Percentiles rank a stretch among this genome's conserved stretches.
phyloP scores from a whole-genome alignment of 2,113 vertebrate species.

The Engraulis encrasicolus region DNA sequence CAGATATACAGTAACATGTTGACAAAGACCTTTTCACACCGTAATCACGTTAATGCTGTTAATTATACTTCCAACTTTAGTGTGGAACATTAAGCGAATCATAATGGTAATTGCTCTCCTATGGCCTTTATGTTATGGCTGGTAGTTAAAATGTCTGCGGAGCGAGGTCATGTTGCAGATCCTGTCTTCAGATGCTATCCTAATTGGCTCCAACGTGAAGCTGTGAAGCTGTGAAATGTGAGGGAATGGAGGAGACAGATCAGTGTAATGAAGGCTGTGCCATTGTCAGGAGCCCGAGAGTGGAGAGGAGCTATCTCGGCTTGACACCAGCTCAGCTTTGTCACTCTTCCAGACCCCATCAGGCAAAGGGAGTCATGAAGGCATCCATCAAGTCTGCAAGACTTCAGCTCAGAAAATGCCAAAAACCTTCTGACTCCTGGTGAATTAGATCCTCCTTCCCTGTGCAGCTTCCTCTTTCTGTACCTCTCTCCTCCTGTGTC shows the following conservation, averaged over 20 bases:
- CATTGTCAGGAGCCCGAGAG: background rate
- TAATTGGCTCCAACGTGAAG: no score
- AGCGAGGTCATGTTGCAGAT: no score
- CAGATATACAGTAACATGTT: no score
- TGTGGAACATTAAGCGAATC: no score
- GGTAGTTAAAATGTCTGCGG: no score
- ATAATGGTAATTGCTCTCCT: no score
- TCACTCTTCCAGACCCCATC: background rate
- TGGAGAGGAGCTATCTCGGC: slow-evolving; percentile 21
- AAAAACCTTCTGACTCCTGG: background rate
- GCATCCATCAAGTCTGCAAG: background rate
- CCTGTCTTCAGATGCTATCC: background rate
- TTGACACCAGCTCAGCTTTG: slow-evolving; percentile 1
- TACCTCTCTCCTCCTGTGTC: background rate
- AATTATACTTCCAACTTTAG: no score
- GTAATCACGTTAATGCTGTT: no score
- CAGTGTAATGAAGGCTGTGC: background rate
- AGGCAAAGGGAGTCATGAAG: background rate
- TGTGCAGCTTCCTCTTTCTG: no score
- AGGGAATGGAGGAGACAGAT: background rate
- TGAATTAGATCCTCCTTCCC: background rate
- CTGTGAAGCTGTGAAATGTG: background rate
- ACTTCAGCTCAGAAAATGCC: background rate
- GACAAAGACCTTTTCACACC: no score
- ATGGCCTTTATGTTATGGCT: no score